These are phyloP conservation scores for Saccostrea cuccullata DNA, from an alignment of 1,140 invertebrate species.

Conservation along the genomic window DNA sequence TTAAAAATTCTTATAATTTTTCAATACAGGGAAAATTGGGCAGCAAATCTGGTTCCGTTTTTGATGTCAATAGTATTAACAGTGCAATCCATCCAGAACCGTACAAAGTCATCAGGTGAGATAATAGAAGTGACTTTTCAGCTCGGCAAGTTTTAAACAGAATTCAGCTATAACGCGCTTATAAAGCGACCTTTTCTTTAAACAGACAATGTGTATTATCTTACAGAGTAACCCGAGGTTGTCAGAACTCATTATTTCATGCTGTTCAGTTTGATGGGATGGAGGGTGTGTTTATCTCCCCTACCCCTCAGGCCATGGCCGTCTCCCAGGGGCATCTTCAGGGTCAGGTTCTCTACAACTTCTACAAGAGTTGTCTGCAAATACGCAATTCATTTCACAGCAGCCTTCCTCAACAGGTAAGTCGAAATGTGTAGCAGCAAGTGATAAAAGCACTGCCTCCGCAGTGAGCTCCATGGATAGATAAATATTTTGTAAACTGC, in stretches of 20 bases:
- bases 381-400: constrained; percentile 73
- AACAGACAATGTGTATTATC: neutral
- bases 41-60: constrained; percentile 12
- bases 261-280: constrained; percentile 74
- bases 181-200: neutral
- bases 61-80: constrained; percentile 9
- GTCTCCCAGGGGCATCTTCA: constrained; percentile 60
- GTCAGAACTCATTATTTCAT: constrained; percentile 75
- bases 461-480: no score
- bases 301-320: constrained; percentile 62
- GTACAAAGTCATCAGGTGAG: constrained; percentile 21
- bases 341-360: constrained; percentile 73
- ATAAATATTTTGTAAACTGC: no score
- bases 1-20: neutral
- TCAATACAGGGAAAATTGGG: constrained; percentile 12
- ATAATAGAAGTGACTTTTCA: neutral
- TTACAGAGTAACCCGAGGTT: constrained; percentile 73
- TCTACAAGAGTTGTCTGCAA: constrained; percentile 72
- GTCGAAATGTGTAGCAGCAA: neutral
- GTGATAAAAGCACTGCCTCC: no score
- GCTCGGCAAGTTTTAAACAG: neutral
- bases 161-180: neutral
- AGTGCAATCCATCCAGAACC: constrained; percentile 9
- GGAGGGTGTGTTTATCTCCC: constrained; percentile 75
- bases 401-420: neutral